Conservation (phyloP, 2,113 vertebrate genomes). For the Edolisoma coerulescens region DNA sequence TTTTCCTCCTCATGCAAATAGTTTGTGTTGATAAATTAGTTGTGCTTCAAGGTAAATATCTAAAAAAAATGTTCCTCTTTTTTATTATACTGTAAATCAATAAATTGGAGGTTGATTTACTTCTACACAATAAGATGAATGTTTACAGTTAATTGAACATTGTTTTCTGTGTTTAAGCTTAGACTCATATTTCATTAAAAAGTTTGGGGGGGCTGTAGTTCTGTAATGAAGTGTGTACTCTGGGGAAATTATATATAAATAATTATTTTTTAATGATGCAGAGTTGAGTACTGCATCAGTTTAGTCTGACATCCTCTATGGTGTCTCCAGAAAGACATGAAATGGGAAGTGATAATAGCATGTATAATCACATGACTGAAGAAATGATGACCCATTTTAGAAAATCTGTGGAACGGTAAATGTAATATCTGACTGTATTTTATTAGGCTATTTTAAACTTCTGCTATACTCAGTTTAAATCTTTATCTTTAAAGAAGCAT, state of each 20-base stretch:
- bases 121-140: conserved; percentile 33
- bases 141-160: conserved; percentile 54
- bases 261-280: conserved; percentile 36
- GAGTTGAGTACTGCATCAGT: not conserved
- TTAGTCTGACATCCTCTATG: conserved; percentile 3
- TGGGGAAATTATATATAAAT: conserved; percentile 18
- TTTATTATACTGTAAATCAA: not conserved
- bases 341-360: conserved; percentile 5
- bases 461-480: not conserved
- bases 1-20: not conserved
- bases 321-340: not conserved
- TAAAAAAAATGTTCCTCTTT: conserved; percentile 2
- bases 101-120: conserved; percentile 35
- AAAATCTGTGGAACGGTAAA: not conserved
- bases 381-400: not conserved
- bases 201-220: not conserved
- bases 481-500: not conserved
- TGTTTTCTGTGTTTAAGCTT: conserved; percentile 53
- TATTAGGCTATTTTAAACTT: not conserved
- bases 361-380: not conserved
- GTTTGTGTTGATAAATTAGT: not conserved
- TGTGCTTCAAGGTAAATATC: conserved; percentile 23
- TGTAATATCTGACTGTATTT: not conserved
- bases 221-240: conserved; percentile 39
- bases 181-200: conserved; percentile 55